These are phyloP conservation scores for Istiophorus platypterus DNA, from an alignment of 2,113 vertebrate species.

Conservation along the genomic window DNA sequence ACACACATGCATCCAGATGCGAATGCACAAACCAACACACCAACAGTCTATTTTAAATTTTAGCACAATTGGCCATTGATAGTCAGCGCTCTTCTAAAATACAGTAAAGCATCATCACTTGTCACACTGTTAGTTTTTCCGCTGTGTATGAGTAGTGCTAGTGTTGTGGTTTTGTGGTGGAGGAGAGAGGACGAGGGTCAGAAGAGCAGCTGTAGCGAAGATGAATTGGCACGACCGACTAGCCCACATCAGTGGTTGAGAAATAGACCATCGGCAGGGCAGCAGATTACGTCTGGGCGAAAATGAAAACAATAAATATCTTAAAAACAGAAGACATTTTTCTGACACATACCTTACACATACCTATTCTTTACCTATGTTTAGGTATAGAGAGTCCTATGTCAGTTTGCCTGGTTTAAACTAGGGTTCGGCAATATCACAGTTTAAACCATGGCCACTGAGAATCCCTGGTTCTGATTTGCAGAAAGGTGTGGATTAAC, in stretches of 20 bases:
- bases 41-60: conserved; percentile 40
- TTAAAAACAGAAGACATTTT: background rate
- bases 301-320: conserved; percentile 22
- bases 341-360: background rate
- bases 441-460: background rate
- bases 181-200: conserved; percentile 13
- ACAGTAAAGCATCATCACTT: conserved; percentile 42
- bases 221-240: conserved; percentile 14
- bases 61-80: conserved; percentile 27
- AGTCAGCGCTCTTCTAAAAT: conserved; percentile 28
- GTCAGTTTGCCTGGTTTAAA: background rate
- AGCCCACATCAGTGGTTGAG: conserved; percentile 48
- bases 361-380: background rate
- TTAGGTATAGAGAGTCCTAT: background rate
- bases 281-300: background rate
- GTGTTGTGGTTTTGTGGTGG: conserved; percentile 37
- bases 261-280: conserved; percentile 50
- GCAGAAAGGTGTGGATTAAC: background rate
- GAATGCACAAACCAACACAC: background rate
- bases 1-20: conserved; percentile 25
- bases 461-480: conserved; percentile 9
- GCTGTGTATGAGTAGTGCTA: conserved; percentile 6
- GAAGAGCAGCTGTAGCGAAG: conserved; percentile 52
- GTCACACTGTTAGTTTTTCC: conserved; percentile 17
- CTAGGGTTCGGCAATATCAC: background rate